A percentile compares a stretch with the other conserved stretches of the same genome.
phyloP scores from a whole-genome alignment of 2,113 vertebrate species.

The Daboia siamensis region DNA sequence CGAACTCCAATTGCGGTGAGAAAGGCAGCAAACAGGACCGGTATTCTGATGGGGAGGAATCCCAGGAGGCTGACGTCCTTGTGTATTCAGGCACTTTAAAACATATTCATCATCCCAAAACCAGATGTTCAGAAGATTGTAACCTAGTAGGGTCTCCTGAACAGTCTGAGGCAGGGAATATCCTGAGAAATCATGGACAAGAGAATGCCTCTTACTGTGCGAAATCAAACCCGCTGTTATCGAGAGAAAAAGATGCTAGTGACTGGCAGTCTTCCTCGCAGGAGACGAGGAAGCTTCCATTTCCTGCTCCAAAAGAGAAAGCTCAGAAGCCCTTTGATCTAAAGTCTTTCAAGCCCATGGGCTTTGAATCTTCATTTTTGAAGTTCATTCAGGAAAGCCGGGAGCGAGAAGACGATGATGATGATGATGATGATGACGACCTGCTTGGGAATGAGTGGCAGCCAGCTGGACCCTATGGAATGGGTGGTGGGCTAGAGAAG shows the following conservation, averaged over 20 bases:
- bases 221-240: conserved; percentile 75
- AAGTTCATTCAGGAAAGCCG: conserved; percentile 93
- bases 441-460: conserved; percentile 66
- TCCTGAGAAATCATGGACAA: conserved; percentile 62
- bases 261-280: conserved; percentile 58
- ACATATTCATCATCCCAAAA: conserved; percentile 65
- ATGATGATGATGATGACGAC: conserved; percentile 66
- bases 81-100: conserved; percentile 68
- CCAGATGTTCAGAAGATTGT: conserved; percentile 60
- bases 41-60: conserved; percentile 38
- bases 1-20: conserved; percentile 34
- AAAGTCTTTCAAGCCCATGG: conserved; percentile 87
- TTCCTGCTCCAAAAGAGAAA: conserved; percentile 71
- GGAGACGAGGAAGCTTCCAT: conserved; percentile 60
- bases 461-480: conserved; percentile 62
- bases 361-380: conserved; percentile 93
- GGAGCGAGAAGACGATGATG: conserved; percentile 74
- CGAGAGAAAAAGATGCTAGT: conserved; percentile 80
- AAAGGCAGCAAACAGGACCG: conserved; percentile 45
- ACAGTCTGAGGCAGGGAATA: conserved; percentile 55
- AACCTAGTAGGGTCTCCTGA: conserved; percentile 43
- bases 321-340: conserved; percentile 81
- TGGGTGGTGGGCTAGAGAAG: conserved; percentile 51
- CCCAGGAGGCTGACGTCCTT: conserved; percentile 64
- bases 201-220: conserved; percentile 67